Conservation (phyloP, 2,797 vertebrate genomes). For the Enteromius unitaeniatus region DNA sequence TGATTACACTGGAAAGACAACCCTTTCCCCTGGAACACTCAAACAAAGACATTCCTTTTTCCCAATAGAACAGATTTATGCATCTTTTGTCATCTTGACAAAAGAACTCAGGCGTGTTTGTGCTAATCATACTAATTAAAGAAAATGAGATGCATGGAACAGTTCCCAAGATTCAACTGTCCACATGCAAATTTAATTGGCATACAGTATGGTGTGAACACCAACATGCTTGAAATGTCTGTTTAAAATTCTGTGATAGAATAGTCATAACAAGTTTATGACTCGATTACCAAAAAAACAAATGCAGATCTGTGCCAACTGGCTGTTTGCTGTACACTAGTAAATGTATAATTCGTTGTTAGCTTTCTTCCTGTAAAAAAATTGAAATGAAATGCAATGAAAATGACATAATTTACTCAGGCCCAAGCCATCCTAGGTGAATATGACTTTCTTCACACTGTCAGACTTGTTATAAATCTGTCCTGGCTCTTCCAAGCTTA, state of each 20-base stretch:
- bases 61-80: constrained; percentile 58
- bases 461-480: too few species aligned
- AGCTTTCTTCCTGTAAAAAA: not conserved
- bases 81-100: constrained; percentile 72
- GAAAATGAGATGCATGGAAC: constrained; percentile 76
- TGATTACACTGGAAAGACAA: constrained; percentile 39
- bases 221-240: constrained; percentile 42
- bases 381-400: too few species aligned
- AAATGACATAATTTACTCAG: too few species aligned
- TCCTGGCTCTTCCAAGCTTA: too few species aligned
- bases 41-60: constrained; percentile 37
- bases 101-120: constrained; percentile 69
- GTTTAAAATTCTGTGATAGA: constrained; percentile 16
- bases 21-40: constrained; percentile 45
- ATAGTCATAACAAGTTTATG: constrained; percentile 18
- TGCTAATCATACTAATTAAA: constrained; percentile 77
- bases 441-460: too few species aligned
- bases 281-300: not conserved
- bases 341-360: not conserved
- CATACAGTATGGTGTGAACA: constrained; percentile 55
- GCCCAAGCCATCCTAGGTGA: too few species aligned
- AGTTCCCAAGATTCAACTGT: constrained; percentile 73
- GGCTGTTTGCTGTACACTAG: not conserved
- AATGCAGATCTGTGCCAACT: not conserved
- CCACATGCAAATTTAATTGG: constrained; percentile 72